Conservation (phyloP, 1,140 invertebrate genomes). For the Eurosta solidaginis region DNA sequence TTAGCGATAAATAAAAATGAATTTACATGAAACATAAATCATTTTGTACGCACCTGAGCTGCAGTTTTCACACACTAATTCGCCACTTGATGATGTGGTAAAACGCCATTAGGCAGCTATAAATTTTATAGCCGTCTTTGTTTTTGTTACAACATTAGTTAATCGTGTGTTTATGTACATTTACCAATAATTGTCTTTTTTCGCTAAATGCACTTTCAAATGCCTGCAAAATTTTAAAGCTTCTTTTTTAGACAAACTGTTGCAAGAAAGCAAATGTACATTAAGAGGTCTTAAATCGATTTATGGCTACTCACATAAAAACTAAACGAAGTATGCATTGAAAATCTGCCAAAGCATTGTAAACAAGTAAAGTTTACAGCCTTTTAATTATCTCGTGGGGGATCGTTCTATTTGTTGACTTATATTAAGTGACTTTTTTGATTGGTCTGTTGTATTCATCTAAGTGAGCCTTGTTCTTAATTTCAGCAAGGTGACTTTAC, state of each 20-base stretch:
- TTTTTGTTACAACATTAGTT: not conserved
- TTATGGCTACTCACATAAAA: no score
- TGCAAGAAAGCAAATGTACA: not conserved
- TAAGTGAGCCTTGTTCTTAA: no score
- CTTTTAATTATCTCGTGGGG: no score
- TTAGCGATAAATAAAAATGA: no score
- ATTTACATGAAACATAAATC: not conserved
- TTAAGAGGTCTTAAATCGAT: not conserved
- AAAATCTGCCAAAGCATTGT: no score
- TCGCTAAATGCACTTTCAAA: not conserved
- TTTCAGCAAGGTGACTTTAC: no score
- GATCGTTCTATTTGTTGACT: no score
- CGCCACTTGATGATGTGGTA: not conserved
- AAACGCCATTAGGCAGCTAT: not conserved
- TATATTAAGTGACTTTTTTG: no score
- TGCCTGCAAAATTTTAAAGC: not conserved
- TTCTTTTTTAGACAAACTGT: not conserved
- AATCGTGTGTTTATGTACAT: not conserved
- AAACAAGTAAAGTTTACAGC: no score
- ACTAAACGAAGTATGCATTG: no score
- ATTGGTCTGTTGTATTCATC: no score
- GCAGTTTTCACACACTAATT: not conserved
- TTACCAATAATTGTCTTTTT: not conserved
- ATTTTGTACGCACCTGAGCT: not conserved
- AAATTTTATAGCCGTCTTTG: not conserved